Conservation (phyloP, 2,888 invertebrate genomes). For the Sinodicranocentrus sp. region DNA sequence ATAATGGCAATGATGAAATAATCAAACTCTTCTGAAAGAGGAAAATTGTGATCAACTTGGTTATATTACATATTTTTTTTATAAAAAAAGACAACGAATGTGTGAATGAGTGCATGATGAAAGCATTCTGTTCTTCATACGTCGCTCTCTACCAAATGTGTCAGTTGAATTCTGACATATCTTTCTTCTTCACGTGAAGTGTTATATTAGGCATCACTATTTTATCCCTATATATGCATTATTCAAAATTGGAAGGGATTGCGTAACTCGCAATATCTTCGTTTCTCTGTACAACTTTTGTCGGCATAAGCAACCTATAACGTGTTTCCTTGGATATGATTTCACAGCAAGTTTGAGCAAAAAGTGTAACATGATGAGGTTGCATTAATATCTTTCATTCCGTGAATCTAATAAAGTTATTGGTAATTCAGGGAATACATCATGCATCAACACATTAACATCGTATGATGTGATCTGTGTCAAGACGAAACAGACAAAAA, state of each 20-base stretch:
- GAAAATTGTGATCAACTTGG: slow-evolving; percentile 24
- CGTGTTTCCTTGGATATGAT: slow-evolving; percentile 52
- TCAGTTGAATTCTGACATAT: not conserved
- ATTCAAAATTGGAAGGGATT: slow-evolving; percentile 34
- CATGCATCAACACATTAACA: slow-evolving; percentile 10
- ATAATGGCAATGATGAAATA: slow-evolving; percentile 19
- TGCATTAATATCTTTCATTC: slow-evolving; percentile 50
- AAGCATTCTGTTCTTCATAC: slow-evolving; percentile 3
- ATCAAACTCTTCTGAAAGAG: slow-evolving; percentile 22
- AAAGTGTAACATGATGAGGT: slow-evolving; percentile 56
- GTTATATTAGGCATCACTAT: not conserved
- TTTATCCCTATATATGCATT: slow-evolving; percentile 9
- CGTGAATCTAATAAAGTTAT: slow-evolving; percentile 50
- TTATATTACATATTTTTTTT: slow-evolving; percentile 4
- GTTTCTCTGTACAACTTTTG: not conserved
- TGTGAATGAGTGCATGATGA: slow-evolving; percentile 22
- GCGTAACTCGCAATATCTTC: not conserved
- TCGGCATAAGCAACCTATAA: slow-evolving; percentile 11
- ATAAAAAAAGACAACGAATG: not conserved
- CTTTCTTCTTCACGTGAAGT: not conserved
- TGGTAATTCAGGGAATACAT: slow-evolving; percentile 24
- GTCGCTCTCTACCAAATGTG: not conserved
- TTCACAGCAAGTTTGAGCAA: slow-evolving; percentile 55
- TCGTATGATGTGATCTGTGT: slow-evolving; percentile 38
- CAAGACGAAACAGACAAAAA: slow-evolving; percentile 18